Conservation (phyloP, 2,113 vertebrate genomes). For the Melanotaenia duboulayi region DNA sequence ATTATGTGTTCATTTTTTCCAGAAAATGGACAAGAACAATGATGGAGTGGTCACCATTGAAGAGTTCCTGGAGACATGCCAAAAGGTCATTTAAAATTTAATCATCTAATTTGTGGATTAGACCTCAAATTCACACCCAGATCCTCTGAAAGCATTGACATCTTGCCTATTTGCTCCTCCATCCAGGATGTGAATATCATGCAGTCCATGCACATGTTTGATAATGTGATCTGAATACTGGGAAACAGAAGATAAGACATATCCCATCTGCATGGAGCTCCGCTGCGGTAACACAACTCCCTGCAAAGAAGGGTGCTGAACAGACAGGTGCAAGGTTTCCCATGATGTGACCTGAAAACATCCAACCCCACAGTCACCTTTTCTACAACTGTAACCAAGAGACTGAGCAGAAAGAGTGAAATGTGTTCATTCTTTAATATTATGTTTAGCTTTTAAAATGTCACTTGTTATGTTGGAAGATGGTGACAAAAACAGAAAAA, state of each 20-base stretch:
- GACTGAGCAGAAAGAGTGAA: background rate
- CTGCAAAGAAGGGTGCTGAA: background rate
- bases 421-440: background rate
- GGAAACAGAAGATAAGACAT: background rate
- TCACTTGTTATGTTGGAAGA: background rate
- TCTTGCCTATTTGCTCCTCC: background rate
- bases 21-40: conserved; percentile 98
- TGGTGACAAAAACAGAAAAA: background rate
- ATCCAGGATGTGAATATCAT: conserved; percentile 93
- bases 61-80: conserved; percentile 93
- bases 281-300: background rate
- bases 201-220: conserved; percentile 94
- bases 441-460: background rate
- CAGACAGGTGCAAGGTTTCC: background rate
- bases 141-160: background rate
- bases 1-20: conserved; percentile 10
- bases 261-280: conserved; percentile 14
- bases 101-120: background rate
- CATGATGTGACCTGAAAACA: background rate
- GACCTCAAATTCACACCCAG: background rate
- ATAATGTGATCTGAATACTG: conserved; percentile 87
- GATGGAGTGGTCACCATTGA: conserved; percentile 94
- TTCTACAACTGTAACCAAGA: background rate
- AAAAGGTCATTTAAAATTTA: conserved; percentile 83
- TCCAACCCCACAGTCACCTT: background rate